Percentiles rank a stretch among this genome's conserved stretches.
phyloP scores from a whole-genome alignment of 1,140 invertebrate genomes.

The Calycopis cecrops region DNA sequence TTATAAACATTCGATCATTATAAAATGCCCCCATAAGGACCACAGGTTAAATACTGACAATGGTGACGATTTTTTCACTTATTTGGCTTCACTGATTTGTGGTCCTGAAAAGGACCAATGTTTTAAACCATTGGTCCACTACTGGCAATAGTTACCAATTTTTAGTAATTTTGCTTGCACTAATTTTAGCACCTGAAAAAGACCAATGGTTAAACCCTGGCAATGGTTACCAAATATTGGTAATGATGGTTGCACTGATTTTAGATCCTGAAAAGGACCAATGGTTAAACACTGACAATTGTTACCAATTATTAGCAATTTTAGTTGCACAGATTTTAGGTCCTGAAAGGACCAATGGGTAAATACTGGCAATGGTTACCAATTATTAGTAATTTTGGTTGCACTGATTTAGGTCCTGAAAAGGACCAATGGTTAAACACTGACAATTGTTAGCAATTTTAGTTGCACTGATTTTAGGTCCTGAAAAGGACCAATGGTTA shows the following conservation, averaged over 20 bases:
- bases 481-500: background rate
- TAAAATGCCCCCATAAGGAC: too few relatives aligned
- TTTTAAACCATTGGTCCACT: slow-evolving; percentile 13
- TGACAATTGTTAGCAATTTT: background rate
- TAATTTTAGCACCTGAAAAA: background rate
- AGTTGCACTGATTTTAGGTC: background rate
- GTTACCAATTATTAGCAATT: background rate
- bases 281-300: slow-evolving; percentile 16
- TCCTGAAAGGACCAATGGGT: background rate
- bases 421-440: slow-evolving; percentile 16
- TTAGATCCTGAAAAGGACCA: slow-evolving; percentile 9
- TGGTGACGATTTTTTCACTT: background rate
- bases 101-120: slow-evolving; percentile 13
- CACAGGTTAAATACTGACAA: too few relatives aligned
- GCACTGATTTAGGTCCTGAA: slow-evolving; percentile 13
- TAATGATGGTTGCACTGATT: slow-evolving; percentile 19
- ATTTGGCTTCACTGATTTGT: slow-evolving; percentile 12
- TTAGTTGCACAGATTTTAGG: background rate
- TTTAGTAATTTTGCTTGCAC: too few relatives aligned
- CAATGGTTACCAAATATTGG: background rate
- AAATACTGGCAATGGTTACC: background rate
- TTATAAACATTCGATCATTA: too few relatives aligned
- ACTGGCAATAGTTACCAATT: background rate
- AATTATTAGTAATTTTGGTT: background rate
- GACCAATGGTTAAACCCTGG: too few relatives aligned